phyloP scores from a whole-genome alignment of 2,113 vertebrate genomes.

The Saccopteryx leptura region DNA sequence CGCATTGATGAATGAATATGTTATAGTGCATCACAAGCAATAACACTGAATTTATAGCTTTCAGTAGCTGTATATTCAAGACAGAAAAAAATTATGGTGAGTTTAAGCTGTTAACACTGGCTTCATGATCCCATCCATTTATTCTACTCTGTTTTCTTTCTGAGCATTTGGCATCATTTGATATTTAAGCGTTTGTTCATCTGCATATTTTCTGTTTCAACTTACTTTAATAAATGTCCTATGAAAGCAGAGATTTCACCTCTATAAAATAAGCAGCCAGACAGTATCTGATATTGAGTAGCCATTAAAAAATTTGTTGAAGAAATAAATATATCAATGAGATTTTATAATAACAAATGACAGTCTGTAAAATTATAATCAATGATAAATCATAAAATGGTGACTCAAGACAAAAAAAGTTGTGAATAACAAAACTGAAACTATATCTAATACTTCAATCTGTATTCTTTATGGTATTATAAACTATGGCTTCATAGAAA shows the following conservation, averaged over 20 bases:
- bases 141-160: neutral
- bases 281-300: neutral
- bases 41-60: neutral
- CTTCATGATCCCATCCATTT: neutral
- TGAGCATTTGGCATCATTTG: neutral
- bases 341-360: neutral
- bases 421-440: neutral
- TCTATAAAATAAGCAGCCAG: neutral
- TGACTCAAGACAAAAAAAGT: neutral
- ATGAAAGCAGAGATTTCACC: neutral
- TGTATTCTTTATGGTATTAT: neutral
- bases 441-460: neutral
- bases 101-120: neutral
- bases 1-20: neutral
- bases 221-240: neutral
- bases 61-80: neutral
- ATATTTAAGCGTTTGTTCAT: neutral
- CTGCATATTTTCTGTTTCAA: neutral
- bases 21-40: neutral
- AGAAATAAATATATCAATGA: neutral
- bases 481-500: neutral
- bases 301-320: neutral
- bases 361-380: neutral
- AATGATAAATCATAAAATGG: neutral
- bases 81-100: neutral